These are phyloP conservation scores for Sphaerophoria taeniata DNA, from an alignment of 2,888 invertebrate genomes.

Conservation along the genomic window DNA sequence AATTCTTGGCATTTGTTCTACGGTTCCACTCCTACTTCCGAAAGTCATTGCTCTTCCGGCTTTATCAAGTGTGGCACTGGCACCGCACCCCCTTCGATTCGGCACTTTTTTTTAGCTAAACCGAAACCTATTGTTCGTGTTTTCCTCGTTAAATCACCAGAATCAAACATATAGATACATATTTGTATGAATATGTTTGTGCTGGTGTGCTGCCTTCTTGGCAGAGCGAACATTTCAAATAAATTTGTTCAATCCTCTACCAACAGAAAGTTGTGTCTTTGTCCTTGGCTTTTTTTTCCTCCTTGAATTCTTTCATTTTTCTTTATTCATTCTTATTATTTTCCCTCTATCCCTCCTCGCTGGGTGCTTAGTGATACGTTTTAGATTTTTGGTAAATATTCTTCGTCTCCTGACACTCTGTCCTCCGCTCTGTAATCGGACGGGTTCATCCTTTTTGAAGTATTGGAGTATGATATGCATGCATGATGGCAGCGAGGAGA, in stretches of 20 bases:
- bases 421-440: constrained; percentile 60
- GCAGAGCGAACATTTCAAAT: constrained; percentile 63
- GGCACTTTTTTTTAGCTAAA: constrained; percentile 49
- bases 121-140: constrained; percentile 72
- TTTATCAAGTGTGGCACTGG: constrained; percentile 54
- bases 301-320: constrained; percentile 1
- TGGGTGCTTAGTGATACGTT: constrained; percentile 31
- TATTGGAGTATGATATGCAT: constrained; percentile 70
- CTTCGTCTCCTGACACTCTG: constrained; percentile 36
- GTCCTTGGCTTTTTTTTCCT: constrained; percentile 32
- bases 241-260: constrained; percentile 68
- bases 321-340: constrained; percentile 3
- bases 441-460: constrained; percentile 70
- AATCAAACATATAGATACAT: not conserved
- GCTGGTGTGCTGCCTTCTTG: constrained; percentile 54
- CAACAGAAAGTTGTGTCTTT: constrained; percentile 42
- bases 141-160: constrained; percentile 67
- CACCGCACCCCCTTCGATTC: constrained; percentile 50
- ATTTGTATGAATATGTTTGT: constrained; percentile 22
- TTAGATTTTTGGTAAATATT: constrained; percentile 57
- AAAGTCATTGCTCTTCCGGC: constrained; percentile 52
- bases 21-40: constrained; percentile 33
- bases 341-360: not conserved
- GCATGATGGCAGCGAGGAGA: constrained; percentile 64
- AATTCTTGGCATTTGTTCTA: constrained; percentile 67